A percentile compares a stretch with the other conserved stretches of the same genome.
Evolutionary conservation across 2,797 vertebrate genomes (phyloP).

Genomic region (Cygnus olor): DNA sequence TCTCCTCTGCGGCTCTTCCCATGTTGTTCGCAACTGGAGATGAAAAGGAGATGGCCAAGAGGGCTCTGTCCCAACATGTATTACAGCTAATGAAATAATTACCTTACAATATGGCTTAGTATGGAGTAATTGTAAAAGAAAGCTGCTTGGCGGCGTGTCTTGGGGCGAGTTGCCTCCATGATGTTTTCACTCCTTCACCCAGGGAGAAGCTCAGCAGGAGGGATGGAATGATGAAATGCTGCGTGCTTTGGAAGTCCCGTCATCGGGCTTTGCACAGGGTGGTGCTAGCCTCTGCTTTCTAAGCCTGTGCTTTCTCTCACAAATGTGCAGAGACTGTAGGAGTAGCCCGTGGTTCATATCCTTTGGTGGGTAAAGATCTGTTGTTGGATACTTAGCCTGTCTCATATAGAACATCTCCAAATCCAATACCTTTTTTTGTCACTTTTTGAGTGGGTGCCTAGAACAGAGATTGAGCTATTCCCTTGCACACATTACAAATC

Average conservation of each 20-base stretch:
- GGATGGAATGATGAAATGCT: constrained; percentile 5
- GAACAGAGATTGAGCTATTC: not conserved
- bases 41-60: constrained; percentile 59
- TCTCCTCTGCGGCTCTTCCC: constrained; percentile 8
- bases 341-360: not conserved
- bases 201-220: not conserved
- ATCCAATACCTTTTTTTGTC: not conserved
- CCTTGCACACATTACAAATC: not conserved
- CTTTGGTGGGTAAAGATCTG: not conserved
- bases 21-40: constrained; percentile 42
- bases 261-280: constrained; percentile 6
- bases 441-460: not conserved
- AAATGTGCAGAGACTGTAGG: not conserved
- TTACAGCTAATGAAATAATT: constrained; percentile 61
- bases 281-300: not conserved
- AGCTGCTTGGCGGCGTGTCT: constrained; percentile 38
- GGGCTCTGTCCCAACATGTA: constrained; percentile 33
- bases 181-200: constrained; percentile 27
- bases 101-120: constrained; percentile 44
- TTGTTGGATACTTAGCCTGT: not conserved
- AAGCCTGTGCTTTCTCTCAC: not conserved
- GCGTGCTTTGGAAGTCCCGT: constrained; percentile 20
- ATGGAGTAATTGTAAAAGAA: constrained; percentile 53
- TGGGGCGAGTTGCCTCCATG: not conserved
- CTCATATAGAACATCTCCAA: not conserved